Evolutionary conservation across 2,888 invertebrate species (phyloP), one percentile per base, ranked within the genome.

Genomic region (Phasia obesa): DNA sequence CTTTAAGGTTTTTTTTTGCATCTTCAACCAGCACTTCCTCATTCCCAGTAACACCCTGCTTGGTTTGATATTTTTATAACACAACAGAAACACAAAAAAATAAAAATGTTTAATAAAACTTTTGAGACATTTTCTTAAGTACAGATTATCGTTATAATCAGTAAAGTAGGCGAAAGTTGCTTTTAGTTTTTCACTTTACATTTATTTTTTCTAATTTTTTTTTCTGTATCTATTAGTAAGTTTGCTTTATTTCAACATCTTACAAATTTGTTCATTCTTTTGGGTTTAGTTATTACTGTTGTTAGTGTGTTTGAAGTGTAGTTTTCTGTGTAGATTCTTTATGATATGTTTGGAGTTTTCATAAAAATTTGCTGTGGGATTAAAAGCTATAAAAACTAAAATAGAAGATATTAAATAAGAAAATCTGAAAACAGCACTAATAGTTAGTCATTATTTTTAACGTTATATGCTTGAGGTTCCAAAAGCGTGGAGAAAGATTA

Each of bases 111-210:
- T 76, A 75, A 75, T 75, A 79, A 79, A 83, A 83, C 75, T 83
- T 83, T 83, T 83, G 83, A 78, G 79, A 83, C 83, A 83, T 79
- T 79, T 75, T 79, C 78, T 83, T 79, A 79, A 83, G 79, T 75
- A 79, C 70, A 83, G 79, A 79, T 83, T 79, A 83, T 83, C 83
- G 83, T 83, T 82, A 82, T 78, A 82, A 82, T 78, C 82, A 82
- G 77, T 69, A 69, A 82, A 82, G 73, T 82, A 82, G 82, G 82
- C 77, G 82, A 82, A 82, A 82, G 82, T 82, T 82, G 73, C 55
- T 82, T 74, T 62, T 25, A 77, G 73, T 73, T 74, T 51, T 81
- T 64, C 65, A 49, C 42, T 49, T 69, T 44, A 27, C n/a, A 55
- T 65, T 75, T 67, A 19, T 59, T 49, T 53, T 47, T 25, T 67